Conservation (phyloP, 2,888 invertebrate genomes). For the Keiferia lycopersicella region DNA sequence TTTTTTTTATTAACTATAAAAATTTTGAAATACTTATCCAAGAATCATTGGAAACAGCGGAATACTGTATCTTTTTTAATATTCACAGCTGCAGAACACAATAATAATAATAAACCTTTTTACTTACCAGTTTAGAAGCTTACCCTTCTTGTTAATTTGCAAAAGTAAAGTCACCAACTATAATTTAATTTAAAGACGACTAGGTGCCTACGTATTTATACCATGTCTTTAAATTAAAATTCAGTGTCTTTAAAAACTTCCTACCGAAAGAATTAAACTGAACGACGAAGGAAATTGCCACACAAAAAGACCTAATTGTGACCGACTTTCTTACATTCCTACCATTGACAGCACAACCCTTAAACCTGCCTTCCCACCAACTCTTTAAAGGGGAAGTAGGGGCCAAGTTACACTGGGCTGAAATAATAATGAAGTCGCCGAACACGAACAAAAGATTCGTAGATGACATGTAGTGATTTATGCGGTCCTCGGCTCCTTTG, state of each 20-base stretch:
- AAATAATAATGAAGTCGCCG: constrained; percentile 53
- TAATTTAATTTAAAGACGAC: too few relatives aligned
- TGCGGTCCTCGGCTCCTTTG: constrained; percentile 52
- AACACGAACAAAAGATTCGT: constrained; percentile 52
- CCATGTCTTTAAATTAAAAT: constrained; percentile 10
- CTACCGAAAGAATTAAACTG: constrained; percentile 29
- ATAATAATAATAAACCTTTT: too few relatives aligned
- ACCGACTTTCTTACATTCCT: constrained; percentile 27
- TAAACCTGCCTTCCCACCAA: background rate
- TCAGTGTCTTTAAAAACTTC: constrained; percentile 22
- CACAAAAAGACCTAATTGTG: constrained; percentile 33
- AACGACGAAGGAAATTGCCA: constrained; percentile 30
- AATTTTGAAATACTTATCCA: too few relatives aligned
- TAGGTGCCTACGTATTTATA: background rate
- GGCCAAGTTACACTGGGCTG: constrained; percentile 39
- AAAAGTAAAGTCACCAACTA: too few relatives aligned
- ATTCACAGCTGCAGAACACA: too few relatives aligned
- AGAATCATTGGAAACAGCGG: too few relatives aligned
- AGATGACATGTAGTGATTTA: constrained; percentile 62
- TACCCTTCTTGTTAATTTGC: too few relatives aligned
- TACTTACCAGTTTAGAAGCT: too few relatives aligned
- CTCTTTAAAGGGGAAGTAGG: constrained; percentile 22
- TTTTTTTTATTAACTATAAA: too few relatives aligned
- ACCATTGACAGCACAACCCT: constrained; percentile 3
- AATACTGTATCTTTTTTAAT: too few relatives aligned